phyloP scores from a whole-genome alignment of 1,140 invertebrate species.

The Proctacanthus coquilletti region DNA sequence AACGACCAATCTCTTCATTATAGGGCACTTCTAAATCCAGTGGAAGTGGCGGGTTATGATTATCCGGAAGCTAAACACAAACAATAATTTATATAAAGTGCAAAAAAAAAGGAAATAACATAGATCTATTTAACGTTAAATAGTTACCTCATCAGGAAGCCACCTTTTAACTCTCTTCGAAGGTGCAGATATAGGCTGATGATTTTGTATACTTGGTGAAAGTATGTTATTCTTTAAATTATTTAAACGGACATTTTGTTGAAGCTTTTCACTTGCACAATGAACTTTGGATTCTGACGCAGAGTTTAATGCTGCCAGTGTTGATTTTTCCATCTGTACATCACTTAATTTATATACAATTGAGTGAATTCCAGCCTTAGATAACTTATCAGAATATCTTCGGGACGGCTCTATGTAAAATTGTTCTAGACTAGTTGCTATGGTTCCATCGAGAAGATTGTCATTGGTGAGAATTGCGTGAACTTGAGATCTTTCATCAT shows the following conservation, averaged over 20 bases:
- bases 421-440: conserved; percentile 56
- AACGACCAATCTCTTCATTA: conserved; percentile 37
- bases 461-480: conserved; percentile 72
- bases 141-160: conserved; percentile 31
- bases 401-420: conserved; percentile 76
- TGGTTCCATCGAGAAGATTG: conserved; percentile 78
- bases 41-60: conserved; percentile 41
- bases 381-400: conserved; percentile 46
- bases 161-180: too few species aligned
- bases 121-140: too few species aligned
- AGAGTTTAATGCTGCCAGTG: conserved; percentile 5
- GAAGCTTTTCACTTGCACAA: conserved; percentile 26
- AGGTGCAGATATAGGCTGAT: too few species aligned
- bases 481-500: conserved; percentile 67
- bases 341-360: conserved; percentile 71
- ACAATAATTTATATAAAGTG: conserved; percentile 2
- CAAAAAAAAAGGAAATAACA: conserved; percentile 4
- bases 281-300: too few species aligned
- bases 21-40: conserved; percentile 44
- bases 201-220: too few species aligned
- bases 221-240: too few species aligned
- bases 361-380: conserved; percentile 45
- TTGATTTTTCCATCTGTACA: conserved; percentile 40
- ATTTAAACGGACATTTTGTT: too few species aligned
- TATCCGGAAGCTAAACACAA: conserved; percentile 31